Percentiles rank a stretch among this genome's conserved stretches.
These are phyloP conservation scores for Argynnis bischoffii DNA, from an alignment of 2,888 invertebrate genomes.

Conservation along the genomic window DNA sequence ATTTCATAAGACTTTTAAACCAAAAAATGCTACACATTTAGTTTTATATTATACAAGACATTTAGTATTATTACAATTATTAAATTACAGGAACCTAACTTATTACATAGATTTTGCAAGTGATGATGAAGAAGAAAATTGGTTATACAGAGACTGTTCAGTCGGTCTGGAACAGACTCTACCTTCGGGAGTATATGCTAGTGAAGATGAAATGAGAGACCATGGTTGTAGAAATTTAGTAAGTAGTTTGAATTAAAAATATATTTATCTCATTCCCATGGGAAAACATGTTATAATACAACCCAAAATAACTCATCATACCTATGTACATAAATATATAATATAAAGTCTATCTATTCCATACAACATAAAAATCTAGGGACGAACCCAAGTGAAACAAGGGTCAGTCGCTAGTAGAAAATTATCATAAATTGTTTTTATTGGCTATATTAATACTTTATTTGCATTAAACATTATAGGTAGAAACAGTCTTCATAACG, in stretches of 20 bases:
- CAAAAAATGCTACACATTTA: not conserved
- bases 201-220: constrained; percentile 65
- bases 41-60: constrained; percentile 1
- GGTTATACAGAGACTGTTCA: constrained; percentile 54
- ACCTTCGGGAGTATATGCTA: constrained; percentile 63
- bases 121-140: constrained; percentile 41
- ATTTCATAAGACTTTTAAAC: no score
- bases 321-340: no score
- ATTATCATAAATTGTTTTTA: not conserved
- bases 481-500: constrained; percentile 47
- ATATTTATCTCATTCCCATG: not conserved
- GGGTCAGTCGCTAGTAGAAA: no score
- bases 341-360: no score
- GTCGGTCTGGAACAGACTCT: constrained; percentile 61
- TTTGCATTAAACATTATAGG: constrained; percentile 31
- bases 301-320: no score
- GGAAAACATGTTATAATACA: not conserved
- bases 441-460: not conserved
- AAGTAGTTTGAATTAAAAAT: not conserved
- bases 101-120: constrained; percentile 55
- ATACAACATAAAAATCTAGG: no score
- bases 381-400: no score
- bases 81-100: constrained; percentile 59
- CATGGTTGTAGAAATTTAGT: constrained; percentile 53
- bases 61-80: not conserved